Evolutionary conservation across 2,888 invertebrate species (phyloP).

Genomic region (Pristionchus maxplancki): DNA sequence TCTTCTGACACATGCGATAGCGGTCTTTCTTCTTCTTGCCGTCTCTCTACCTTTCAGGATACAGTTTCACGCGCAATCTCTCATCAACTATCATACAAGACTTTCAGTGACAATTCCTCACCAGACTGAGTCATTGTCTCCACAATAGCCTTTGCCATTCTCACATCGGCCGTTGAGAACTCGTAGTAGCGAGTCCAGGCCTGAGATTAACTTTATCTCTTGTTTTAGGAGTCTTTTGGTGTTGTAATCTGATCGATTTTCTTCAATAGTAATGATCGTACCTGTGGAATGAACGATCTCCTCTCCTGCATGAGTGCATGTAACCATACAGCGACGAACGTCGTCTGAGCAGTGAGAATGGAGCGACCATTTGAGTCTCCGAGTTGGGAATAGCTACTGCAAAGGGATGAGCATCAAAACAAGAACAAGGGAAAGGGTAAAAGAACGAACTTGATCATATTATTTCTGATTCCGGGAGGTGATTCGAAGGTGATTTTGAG

Average conservation of each 20-base stretch:
- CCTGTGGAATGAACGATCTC: slow-evolving; percentile 90
- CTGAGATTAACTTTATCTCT: slow-evolving; percentile 79
- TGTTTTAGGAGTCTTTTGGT: no score
- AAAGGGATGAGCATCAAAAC: no score
- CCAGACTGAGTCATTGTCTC: slow-evolving; percentile 79
- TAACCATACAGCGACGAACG: slow-evolving; percentile 89
- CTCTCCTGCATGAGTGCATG: slow-evolving; percentile 92
- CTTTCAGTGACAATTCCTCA: neutral
- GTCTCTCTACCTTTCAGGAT: no score
- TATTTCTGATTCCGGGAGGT: slow-evolving; percentile 87
- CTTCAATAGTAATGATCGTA: no score
- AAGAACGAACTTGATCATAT: slow-evolving; percentile 80
- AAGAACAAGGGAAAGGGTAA: no score
- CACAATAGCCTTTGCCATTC: slow-evolving; percentile 85
- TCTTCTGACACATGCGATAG: no score
- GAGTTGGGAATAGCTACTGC: slow-evolving; percentile 50
- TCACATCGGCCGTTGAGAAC: slow-evolving; percentile 88
- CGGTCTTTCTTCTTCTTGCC: no score
- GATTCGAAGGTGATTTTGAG: slow-evolving; percentile 79
- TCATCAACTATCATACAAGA: neutral
- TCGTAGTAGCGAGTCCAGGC: slow-evolving; percentile 93
- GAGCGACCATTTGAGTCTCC: slow-evolving; percentile 69
- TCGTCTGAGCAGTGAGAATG: slow-evolving; percentile 79
- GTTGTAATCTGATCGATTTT: no score
- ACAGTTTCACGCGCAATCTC: neutral